Percentiles rank a stretch among this genome's conserved stretches.
Conservation (phyloP, 2,113 vertebrate species). For the Xenotilapia leptura region DNA sequence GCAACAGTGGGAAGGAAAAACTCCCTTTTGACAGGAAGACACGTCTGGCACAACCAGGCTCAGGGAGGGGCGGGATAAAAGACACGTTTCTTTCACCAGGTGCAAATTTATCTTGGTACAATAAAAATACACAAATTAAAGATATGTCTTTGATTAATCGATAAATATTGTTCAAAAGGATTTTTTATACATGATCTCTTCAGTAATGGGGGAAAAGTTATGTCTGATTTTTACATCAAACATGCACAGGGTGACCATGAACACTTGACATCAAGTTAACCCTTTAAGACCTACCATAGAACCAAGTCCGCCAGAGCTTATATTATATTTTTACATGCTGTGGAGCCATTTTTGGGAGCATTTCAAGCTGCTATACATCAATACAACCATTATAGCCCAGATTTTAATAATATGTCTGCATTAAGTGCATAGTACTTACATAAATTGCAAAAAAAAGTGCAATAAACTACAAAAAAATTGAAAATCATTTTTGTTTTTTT, state of each 20-base stretch:
- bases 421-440: too few species aligned
- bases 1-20: neutral
- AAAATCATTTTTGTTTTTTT: too few species aligned
- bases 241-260: neutral
- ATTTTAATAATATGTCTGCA: too few species aligned
- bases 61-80: neutral
- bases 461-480: too few species aligned
- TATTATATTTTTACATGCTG: too few species aligned
- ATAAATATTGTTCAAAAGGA: neutral
- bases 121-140: neutral
- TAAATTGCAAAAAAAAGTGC: too few species aligned
- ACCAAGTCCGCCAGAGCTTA: too few species aligned
- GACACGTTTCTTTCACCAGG: neutral
- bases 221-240: neutral
- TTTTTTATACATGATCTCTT: neutral
- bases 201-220: fast-evolving
- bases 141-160: neutral
- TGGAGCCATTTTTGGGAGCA: too few species aligned
- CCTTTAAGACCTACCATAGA: too few species aligned
- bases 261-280: neutral
- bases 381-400: too few species aligned
- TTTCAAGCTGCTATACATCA: too few species aligned
- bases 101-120: neutral
- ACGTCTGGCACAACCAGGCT: neutral
- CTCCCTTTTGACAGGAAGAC: neutral